Evolutionary conservation across 2,113 vertebrate species (phyloP), one percentile per base, ranked within the genome.

Genomic region (Saccopteryx leptura): DNA sequence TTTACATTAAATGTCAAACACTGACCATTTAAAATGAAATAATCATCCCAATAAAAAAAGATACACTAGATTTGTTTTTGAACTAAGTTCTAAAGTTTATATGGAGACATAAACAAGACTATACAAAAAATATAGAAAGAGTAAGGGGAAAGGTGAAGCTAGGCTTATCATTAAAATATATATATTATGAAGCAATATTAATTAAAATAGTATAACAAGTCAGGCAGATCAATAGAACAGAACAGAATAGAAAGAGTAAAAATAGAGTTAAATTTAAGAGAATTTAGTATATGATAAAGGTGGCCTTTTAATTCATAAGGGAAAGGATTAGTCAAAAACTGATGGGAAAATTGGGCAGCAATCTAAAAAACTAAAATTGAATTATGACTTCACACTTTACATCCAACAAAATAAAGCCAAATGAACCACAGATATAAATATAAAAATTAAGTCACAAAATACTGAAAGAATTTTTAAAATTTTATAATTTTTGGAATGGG

Each of bases 1-100:
- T 97, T 93, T 78, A 66, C 33, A 54, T 71, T 56, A 82, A 86
- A 46, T 87, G 85, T 86, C n/a, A 79, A 68, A 74, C 19, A 93
- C 4, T 56, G 31, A 89, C 9, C 18, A 80, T 65, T 60, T 88
- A 75, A 88, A 50, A 65, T 84, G 65, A 88, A 93, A 68, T 78
- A 90, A 63, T 58, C 24, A 87, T 89, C 26, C 23, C 14, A 82
- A 89, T 46, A 91, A 79, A 92, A 92, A 93, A 91, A 82, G 17
- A 86, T 24, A 82, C 28, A 63, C 46, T 94, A 31, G n/a, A 91
- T 87, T 90, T 78, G 15, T 58, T 82, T 76, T 63, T 80, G n/a
- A 92, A 81, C 24, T 80, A 83, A 80, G 91, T 74, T 85, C 61
- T 72, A 88, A 94, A 94, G 7, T 9, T 87, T 75, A 56, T 74